phyloP scores from a whole-genome alignment of 2,888 invertebrate genomes.

The Asteroscopus sphinx region DNA sequence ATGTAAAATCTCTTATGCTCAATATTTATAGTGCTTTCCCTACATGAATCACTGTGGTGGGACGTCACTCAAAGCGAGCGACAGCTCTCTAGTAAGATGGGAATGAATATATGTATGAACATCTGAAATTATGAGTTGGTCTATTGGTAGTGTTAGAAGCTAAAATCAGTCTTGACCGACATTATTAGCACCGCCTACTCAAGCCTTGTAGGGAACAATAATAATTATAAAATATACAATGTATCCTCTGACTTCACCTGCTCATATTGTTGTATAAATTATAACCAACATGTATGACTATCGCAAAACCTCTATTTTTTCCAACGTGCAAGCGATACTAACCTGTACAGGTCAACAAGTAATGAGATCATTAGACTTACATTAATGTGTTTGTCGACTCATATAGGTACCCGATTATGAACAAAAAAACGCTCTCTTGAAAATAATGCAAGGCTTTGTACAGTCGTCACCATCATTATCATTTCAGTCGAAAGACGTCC shows the following conservation, averaged over 20 bases:
- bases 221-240: slow-evolving; percentile 1
- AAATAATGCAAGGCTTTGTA: not conserved
- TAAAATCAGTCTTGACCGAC: not conserved
- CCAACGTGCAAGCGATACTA: slow-evolving; percentile 11
- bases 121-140: no score
- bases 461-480: no score
- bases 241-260: slow-evolving; percentile 1
- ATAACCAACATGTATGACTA: slow-evolving; percentile 2
- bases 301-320: slow-evolving; percentile 12
- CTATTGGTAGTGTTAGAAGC: no score
- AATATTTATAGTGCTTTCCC: no score
- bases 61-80: no score
- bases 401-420: not conserved
- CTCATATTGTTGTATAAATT: slow-evolving; percentile 10
- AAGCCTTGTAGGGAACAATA: slow-evolving; percentile 7
- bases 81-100: no score
- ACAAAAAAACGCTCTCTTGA: not conserved
- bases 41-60: no score
- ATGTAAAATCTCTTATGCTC: no score
- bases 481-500: no score
- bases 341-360: slow-evolving; percentile 5
- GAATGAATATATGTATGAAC: no score
- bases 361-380: slow-evolving; percentile 12
- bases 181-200: not conserved
- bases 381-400: not conserved